These are phyloP conservation scores for Drosophila nigritarsus DNA, from an alignment of 2,888 invertebrate genomes.

Conservation along the genomic window DNA sequence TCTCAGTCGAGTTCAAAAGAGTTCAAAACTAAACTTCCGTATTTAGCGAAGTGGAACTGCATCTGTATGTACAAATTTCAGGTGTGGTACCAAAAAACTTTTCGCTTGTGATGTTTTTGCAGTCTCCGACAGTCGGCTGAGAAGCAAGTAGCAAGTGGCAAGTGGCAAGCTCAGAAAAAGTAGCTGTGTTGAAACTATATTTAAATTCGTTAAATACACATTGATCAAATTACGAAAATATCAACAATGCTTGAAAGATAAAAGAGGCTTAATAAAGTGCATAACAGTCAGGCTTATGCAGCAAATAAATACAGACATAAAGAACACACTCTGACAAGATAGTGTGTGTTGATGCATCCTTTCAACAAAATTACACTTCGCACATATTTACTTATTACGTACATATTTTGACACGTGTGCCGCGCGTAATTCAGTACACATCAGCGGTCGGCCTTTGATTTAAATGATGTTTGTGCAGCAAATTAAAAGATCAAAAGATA, in stretches of 20 bases:
- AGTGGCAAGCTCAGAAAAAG: not conserved
- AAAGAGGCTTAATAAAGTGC: slow-evolving; percentile 2
- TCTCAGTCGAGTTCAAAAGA: slow-evolving; percentile 29
- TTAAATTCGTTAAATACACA: not conserved
- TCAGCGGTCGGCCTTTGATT: slow-evolving; percentile 82
- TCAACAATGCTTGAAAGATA: slow-evolving; percentile 3
- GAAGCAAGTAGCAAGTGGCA: not conserved
- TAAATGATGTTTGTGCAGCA: slow-evolving; percentile 82
- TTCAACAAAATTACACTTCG: slow-evolving; percentile 45
- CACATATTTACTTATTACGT: slow-evolving; percentile 45
- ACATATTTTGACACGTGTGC: slow-evolving; percentile 69
- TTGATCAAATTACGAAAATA: slow-evolving; percentile 1
- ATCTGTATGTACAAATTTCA: slow-evolving; percentile 39
- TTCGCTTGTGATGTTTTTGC: not conserved
- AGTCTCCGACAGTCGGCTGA: not conserved
- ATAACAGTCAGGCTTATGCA: not conserved
- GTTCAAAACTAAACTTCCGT: slow-evolving; percentile 67
- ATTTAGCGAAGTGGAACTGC: slow-evolving; percentile 81
- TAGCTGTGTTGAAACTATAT: not conserved
- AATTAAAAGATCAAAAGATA: slow-evolving; percentile 83
- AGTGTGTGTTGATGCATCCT: slow-evolving; percentile 52
- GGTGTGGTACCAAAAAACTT: slow-evolving; percentile 41
- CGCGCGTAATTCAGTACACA: slow-evolving; percentile 41
- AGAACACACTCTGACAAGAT: slow-evolving; percentile 20
- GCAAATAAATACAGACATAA: slow-evolving; percentile 13